Conservation (phyloP, 1,140 invertebrate species). For the Hestina assimilis region DNA sequence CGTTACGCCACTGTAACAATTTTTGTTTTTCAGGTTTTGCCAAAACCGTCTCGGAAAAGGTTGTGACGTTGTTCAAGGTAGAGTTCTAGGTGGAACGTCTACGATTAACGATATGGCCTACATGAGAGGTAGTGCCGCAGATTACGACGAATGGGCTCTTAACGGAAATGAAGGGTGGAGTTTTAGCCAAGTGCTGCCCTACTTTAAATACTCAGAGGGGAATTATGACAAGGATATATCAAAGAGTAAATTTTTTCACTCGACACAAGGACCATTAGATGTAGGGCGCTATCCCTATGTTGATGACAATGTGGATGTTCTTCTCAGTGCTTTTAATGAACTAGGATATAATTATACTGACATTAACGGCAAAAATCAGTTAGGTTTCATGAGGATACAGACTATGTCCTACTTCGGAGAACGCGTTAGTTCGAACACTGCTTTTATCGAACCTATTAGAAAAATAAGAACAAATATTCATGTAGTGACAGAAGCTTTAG, state of each 20-base stretch:
- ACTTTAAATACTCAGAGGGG: conserved; percentile 80
- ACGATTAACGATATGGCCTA: conserved; percentile 91
- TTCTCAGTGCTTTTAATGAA: conserved; percentile 74
- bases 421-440: conserved; percentile 64
- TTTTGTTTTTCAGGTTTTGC: conserved; percentile 61
- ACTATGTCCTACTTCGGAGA: conserved; percentile 73
- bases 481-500: conserved; percentile 81
- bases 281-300: conserved; percentile 64
- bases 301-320: conserved; percentile 63
- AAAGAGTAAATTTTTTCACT: conserved; percentile 66
- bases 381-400: conserved; percentile 76
- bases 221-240: conserved; percentile 70
- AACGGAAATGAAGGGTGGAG: conserved; percentile 81
- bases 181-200: conserved; percentile 85
- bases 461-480: conserved; percentile 82
- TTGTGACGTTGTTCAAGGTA: conserved; percentile 78
- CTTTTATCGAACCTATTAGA: conserved; percentile 61
- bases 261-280: conserved; percentile 65
- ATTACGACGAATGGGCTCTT: conserved; percentile 85
- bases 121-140: conserved; percentile 83
- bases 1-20: too few species aligned
- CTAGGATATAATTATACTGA: conserved; percentile 68
- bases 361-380: conserved; percentile 73
- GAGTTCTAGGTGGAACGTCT: conserved; percentile 87
- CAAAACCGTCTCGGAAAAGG: conserved; percentile 50